Conservation (phyloP, 2,113 vertebrate species). For the Peromyscus maniculatus region DNA sequence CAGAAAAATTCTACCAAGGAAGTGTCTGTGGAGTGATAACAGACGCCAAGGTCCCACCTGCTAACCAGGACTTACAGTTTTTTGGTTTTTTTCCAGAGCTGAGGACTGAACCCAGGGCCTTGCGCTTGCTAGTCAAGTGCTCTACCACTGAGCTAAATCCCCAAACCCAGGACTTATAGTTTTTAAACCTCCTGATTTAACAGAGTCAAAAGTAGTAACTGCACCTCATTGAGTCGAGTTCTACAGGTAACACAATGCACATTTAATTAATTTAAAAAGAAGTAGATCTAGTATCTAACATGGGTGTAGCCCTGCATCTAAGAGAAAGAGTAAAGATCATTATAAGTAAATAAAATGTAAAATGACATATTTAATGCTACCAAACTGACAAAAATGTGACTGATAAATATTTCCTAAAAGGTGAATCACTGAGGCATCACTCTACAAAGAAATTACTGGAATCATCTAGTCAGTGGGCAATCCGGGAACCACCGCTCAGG, state of each 20-base stretch:
- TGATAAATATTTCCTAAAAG: slow-evolving; percentile 42
- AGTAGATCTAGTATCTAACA: slow-evolving; percentile 38
- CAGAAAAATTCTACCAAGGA: background rate
- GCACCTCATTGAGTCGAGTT: background rate
- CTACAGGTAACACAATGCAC: background rate
- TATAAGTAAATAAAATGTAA: slow-evolving; percentile 59
- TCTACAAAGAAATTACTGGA: background rate
- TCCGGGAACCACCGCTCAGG: background rate
- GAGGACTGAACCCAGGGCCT: too few species aligned
- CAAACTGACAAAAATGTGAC: slow-evolving; percentile 24
- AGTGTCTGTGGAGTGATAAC: background rate
- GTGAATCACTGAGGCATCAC: background rate
- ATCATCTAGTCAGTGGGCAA: slow-evolving; percentile 19
- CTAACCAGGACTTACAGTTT: background rate
- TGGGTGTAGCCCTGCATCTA: slow-evolving; percentile 10
- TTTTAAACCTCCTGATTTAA: background rate
- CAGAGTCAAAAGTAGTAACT: background rate
- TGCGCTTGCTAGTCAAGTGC: too few species aligned
- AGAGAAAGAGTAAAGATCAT: slow-evolving; percentile 1
- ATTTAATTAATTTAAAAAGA: slow-evolving; percentile 49
- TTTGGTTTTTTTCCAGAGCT: too few species aligned
- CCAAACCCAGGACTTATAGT: background rate
- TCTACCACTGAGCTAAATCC: too few species aligned
- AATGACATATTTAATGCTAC: background rate
- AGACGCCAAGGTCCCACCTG: background rate